Evolutionary conservation across 1,140 invertebrate genomes (phyloP).

Genomic region (Thereuonema tuberculata): DNA sequence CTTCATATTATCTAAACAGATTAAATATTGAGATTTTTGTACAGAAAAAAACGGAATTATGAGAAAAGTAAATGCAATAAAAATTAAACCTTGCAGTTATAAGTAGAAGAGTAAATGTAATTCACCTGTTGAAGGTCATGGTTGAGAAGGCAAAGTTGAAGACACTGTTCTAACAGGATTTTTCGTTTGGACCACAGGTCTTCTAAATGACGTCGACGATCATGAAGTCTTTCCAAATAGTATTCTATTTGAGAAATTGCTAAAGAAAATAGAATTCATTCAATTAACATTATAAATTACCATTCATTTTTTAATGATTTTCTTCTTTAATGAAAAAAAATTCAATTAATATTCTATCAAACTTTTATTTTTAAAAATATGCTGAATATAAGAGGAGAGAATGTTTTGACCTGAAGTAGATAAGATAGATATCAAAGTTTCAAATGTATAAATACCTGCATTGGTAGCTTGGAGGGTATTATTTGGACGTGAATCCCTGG

Average conservation of each 20-base stretch:
- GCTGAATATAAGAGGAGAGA: too few species aligned
- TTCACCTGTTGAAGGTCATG: constrained; percentile 47
- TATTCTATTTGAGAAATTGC: constrained; percentile 50
- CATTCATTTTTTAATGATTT: neutral
- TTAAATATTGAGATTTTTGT: too few species aligned
- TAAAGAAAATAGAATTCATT: too few species aligned
- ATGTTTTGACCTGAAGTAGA: too few species aligned
- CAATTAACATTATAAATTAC: neutral
- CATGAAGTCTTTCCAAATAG: constrained; percentile 61
- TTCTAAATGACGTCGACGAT: constrained; percentile 56
- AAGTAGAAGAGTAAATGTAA: too few species aligned
- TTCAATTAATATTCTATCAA: too few species aligned
- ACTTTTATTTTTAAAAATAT: too few species aligned
- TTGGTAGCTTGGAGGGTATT: constrained; percentile 23
- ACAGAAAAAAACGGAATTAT: too few species aligned
- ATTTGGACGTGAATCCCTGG: constrained; percentile 56
- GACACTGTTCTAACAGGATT: constrained; percentile 50
- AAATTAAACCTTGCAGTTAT: too few species aligned
- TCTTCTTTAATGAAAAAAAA: too few species aligned
- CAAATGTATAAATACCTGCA: neutral
- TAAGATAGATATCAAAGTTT: neutral
- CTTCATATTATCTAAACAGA: too few species aligned
- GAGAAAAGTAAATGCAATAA: too few species aligned
- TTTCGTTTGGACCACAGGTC: constrained; percentile 47
- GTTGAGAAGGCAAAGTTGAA: constrained; percentile 56